Evolutionary conservation across 2,113 vertebrate species (phyloP).

Genomic region (Columba janthina): DNA sequence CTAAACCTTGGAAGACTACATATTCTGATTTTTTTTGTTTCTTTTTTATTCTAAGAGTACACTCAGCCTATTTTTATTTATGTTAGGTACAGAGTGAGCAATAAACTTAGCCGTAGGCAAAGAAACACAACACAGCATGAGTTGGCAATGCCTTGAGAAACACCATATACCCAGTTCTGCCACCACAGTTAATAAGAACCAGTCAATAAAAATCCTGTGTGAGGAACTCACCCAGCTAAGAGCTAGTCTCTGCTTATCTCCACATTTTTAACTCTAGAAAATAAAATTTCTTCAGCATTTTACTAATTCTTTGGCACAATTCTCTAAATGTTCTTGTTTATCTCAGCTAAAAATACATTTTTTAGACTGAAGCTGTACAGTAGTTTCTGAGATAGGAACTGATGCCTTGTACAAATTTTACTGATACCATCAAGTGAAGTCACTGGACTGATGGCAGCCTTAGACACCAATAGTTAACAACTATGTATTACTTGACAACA

Average conservation of each 20-base stretch:
- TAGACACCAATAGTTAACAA: neutral
- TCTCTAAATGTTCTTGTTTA: neutral
- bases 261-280: neutral
- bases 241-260: neutral
- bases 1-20: neutral
- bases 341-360: neutral
- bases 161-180: neutral
- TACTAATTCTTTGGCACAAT: neutral
- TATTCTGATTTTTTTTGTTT: neutral
- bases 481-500: neutral
- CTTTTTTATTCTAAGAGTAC: neutral
- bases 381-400: neutral
- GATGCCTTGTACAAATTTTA: neutral
- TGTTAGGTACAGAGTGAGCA: neutral
- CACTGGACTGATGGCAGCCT: neutral
- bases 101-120: neutral
- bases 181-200: neutral
- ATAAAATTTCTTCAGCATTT: neutral
- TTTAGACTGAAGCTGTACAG: neutral
- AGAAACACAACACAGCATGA: neutral
- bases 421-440: neutral
- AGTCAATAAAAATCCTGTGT: neutral
- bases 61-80: neutral
- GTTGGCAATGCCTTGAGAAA: neutral
- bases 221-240: neutral